Evolutionary conservation across 2,797 vertebrate genomes (phyloP), one percentile per base, ranked within the genome.

Genomic region (Scolopax rusticola): DNA sequence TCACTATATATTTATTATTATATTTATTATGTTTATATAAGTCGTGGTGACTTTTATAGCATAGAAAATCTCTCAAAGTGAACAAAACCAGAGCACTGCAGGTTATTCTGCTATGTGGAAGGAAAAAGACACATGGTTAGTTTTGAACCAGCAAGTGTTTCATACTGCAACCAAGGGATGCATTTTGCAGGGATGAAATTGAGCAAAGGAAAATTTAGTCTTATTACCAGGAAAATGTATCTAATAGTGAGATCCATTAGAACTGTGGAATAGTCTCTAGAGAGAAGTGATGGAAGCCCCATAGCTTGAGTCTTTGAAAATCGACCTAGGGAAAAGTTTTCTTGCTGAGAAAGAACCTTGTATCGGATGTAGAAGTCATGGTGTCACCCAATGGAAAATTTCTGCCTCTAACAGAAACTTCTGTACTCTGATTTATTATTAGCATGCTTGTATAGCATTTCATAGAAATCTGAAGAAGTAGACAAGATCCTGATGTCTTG

Each of bases 401-500:
- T 90, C 63, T 76, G 12, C 20, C 41, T 77, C 71, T 86, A 57
- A 61, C 51, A 64, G 41, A 43, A 43, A 33, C 4, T 78, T 65
- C 28, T 54, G 10, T 61, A 78, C 12, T 69, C 27, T 79, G 14
- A 57, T 71, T 94, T 90, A 70, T 75, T 89, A 51, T 54, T 85
- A 74, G 9, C 9, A 48, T 33, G 15, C 8, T 76, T 85, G 11
- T 40, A 12, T 28, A 75, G 11, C 3, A 2, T 60, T 69, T 96
- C 30, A 57, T 0, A n/a, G 20, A 88, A 78, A 59, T 32, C 24
- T 67, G 53, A 50, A 71, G 84, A 77, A 74, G 7, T 43, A 67
- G 16, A 23, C 94, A 98, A 96, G 97, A 96, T 91, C 69, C 98
- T 98, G 97, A 97, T 97, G 28, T 74, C 38, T 59, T 50, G 28